These are phyloP conservation scores for Cephonodes hylas DNA, from an alignment of 2,888 invertebrate species.

Conservation along the genomic window DNA sequence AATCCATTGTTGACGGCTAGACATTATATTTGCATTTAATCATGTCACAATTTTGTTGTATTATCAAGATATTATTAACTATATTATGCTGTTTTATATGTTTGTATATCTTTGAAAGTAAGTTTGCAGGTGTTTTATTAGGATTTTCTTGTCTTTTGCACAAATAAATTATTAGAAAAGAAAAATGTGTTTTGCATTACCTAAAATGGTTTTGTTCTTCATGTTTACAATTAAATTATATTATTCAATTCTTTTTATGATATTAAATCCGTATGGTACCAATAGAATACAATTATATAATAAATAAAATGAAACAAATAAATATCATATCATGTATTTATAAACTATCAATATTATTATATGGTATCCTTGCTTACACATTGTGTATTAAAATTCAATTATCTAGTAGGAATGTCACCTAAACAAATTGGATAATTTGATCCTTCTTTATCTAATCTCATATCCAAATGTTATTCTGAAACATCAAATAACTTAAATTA, in stretches of 20 bases:
- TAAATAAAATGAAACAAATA: too few species aligned
- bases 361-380: background rate
- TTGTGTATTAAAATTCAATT: background rate
- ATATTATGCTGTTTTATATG: background rate
- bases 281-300: too few species aligned
- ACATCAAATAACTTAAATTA: background rate
- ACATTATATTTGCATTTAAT: background rate
- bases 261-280: too few species aligned
- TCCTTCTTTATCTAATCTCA: background rate
- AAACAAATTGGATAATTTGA: background rate
- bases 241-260: too few species aligned
- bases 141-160: conserved; percentile 26
- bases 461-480: background rate
- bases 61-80: background rate
- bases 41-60: background rate
- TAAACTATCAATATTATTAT: too few species aligned
- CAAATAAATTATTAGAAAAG: conserved; percentile 24
- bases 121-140: background rate
- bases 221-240: background rate
- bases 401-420: conserved; percentile 2
- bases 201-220: background rate
- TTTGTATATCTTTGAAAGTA: conserved; percentile 1
- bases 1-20: background rate
- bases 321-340: too few species aligned
- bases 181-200: background rate